Evolutionary conservation across 1,140 invertebrate species (phyloP), one percentile per base, ranked within the genome.

Genomic region (Leptestheria dahalacensis): DNA sequence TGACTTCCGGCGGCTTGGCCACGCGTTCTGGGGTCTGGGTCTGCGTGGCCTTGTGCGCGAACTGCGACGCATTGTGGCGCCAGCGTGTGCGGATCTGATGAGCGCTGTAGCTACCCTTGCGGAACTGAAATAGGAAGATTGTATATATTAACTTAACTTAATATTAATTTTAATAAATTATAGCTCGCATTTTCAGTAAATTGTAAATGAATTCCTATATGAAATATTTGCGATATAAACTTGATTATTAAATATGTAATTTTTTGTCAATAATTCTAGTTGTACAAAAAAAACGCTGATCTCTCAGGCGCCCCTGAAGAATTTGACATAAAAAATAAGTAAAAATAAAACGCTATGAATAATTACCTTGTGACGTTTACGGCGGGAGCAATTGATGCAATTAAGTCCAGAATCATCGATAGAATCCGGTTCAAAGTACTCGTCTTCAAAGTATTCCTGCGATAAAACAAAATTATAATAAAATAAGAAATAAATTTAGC

Each of bases 11-110:
- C 15, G 6, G 6, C 33, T 6, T 41, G 6, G 15, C 33, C 33
- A 15, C 33, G 15, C 6, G 6, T 41, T 41, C 33, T 15, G 33
- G 33, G 15, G 6, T 41, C 15, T 41, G 33, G 21, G 26, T 25
- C 53, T 55, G 53, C 10, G 53, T 41, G 3, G 26, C 20, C 33
- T 55, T 55, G 33, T 20, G 25, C 33, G 33, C 33, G 6, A 9
- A 15, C 15, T 33, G 53, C n/a, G 26, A 12, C 2, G 24, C 12
- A 3, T 21, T 28, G 53, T 55, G 53, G 33, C 53, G 53, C 53
- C 53, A 55, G 28, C 53, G 53, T 12, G 53, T 55, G 53, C 53
- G 53, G 33, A 55, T 55, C 33, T 55, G 53, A 55, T 29, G 26
- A 10, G 53, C 53, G 26, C 26, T 55, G 28, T 55, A 55, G 15